phyloP scores from a whole-genome alignment of 2,113 vertebrate species.

The Dicrurus megarhynchus region DNA sequence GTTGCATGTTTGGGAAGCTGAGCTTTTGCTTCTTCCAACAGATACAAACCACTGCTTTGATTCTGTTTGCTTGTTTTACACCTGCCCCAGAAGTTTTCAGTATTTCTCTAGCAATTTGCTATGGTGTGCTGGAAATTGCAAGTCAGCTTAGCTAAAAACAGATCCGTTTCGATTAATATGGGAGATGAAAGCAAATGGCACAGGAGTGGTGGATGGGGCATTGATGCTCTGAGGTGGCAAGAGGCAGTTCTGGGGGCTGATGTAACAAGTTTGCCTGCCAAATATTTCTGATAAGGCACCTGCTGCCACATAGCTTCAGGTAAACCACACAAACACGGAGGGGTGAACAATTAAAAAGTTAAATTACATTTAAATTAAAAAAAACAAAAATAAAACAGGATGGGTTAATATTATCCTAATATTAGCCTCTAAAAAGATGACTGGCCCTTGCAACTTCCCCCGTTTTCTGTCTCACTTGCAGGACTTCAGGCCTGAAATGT shows the following conservation, averaged over 20 bases:
- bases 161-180: background rate
- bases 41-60: background rate
- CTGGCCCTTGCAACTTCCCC: background rate
- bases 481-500: background rate
- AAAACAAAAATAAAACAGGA: background rate
- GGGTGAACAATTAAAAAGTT: background rate
- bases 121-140: background rate
- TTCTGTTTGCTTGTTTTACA: background rate
- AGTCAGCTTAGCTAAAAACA: background rate
- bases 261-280: background rate
- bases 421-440: background rate
- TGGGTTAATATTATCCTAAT: background rate
- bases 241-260: background rate
- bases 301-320: background rate
- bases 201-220: background rate
- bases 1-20: background rate
- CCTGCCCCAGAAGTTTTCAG: background rate
- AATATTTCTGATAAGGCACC: background rate
- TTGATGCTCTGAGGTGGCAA: fast-evolving
- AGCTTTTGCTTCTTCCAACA: background rate
- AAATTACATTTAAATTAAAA: background rate
- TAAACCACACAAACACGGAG: background rate
- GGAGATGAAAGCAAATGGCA: background rate
- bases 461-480: background rate
- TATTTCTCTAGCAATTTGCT: background rate